Conservation (phyloP, 2,888 invertebrate species). For the Dynastes tityus region DNA sequence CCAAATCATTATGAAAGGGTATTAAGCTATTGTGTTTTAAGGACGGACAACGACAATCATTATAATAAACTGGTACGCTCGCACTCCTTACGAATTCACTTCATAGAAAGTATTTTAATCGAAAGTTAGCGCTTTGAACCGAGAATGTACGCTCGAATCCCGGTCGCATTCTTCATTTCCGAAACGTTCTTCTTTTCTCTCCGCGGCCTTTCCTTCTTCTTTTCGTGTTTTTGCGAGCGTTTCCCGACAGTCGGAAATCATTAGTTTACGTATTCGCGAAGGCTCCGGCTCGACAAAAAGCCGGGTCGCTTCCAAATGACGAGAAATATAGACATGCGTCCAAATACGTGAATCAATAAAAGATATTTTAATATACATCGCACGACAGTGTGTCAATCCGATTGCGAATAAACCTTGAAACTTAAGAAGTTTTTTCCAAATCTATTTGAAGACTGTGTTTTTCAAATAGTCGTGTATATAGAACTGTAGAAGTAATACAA, state of each 20-base stretch:
- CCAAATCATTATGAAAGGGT: neutral
- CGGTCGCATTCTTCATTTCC: slow-evolving; percentile 36
- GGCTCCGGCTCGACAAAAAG: slow-evolving; percentile 22
- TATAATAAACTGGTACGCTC: neutral
- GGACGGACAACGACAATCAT: neutral
- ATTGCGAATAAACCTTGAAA: neutral
- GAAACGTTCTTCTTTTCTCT: slow-evolving; percentile 27
- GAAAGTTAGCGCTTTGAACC: slow-evolving; percentile 25
- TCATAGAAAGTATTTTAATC: slow-evolving; percentile 30
- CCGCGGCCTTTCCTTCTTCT: neutral
- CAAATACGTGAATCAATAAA: slow-evolving; percentile 23
- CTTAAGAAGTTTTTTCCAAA: slow-evolving; percentile 4
- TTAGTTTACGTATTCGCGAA: slow-evolving; percentile 29
- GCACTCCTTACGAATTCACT: neutral
- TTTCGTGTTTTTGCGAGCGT: slow-evolving; percentile 5
- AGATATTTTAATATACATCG: slow-evolving; percentile 18
- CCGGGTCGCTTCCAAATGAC: slow-evolving; percentile 13
- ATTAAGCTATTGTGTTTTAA: neutral
- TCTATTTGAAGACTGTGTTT: no score
- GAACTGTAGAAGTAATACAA: neutral
- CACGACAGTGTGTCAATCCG: slow-evolving; percentile 5
- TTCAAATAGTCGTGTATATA: neutral
- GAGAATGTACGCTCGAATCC: slow-evolving; percentile 18
- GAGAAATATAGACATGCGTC: slow-evolving; percentile 12
- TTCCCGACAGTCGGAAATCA: slow-evolving; percentile 23